Conservation (phyloP, 2,113 vertebrate species). For the Hassar affinis region DNA sequence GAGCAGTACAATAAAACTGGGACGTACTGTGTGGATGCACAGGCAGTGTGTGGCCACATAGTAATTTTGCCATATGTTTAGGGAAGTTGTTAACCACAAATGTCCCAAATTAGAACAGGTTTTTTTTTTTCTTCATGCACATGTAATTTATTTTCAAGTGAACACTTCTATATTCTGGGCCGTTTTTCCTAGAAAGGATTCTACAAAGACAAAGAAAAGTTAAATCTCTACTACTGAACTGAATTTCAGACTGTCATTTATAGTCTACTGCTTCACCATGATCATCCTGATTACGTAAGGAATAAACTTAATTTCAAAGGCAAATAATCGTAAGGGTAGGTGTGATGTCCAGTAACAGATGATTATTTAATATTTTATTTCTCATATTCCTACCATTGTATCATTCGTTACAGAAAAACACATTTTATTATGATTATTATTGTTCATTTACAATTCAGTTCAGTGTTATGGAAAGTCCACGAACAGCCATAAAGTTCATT, state of each 20-base stretch:
- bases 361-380: not conserved
- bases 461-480: not conserved
- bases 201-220: not conserved
- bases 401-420: not conserved
- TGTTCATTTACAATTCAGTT: not conserved
- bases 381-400: not conserved
- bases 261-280: not conserved
- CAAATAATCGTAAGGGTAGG: not conserved
- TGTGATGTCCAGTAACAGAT: not conserved
- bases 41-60: conserved; percentile 43
- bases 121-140: conserved; percentile 35
- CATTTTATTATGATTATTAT: not conserved
- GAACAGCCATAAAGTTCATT: not conserved
- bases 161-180: not conserved
- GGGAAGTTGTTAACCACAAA: conserved; percentile 50
- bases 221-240: too few relatives aligned
- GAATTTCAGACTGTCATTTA: not conserved
- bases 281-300: not conserved
- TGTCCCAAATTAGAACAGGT: conserved; percentile 47
- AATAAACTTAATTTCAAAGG: not conserved
- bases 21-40: conserved; percentile 41
- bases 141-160: conserved; percentile 32
- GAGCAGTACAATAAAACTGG: conserved; percentile 45
- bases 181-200: not conserved
- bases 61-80: conserved; percentile 51